Evolutionary conservation across 53 echinoderm and acorn worm genomes (phyloP), one percentile per base, ranked within the genome.

Genomic region (Mesocentrotus franciscanus): DNA sequence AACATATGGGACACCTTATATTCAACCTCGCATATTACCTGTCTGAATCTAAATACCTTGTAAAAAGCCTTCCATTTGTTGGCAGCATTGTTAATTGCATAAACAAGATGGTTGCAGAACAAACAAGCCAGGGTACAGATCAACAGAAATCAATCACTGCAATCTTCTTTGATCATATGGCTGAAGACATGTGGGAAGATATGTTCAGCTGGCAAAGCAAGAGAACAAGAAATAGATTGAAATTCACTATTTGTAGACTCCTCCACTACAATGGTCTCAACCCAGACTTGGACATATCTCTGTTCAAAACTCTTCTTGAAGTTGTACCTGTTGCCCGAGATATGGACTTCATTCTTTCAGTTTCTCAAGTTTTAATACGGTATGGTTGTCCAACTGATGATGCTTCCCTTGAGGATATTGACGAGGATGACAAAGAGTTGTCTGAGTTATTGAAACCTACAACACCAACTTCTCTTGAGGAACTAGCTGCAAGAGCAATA

Each of bases 161-260:
- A 27, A 17, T 29, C 58, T 87, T 87, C 56, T 87, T 29, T 87
- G 87, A 87, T 10, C 12, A 8, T 56, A 87, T 87, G 87, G 87
- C 58, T 26, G 56, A 58, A 1, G 58, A 4, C 12, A 87, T 87
- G 87, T 87, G 57, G 57, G 87, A 87, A 18, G 87, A 58, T 58
- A 59, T 87, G 29, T 87, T 59, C 87, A 13, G 58, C n/a, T 26
- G 58, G 58, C 87, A 87, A 87, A 87, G 87, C 87, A 87, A 87
- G 58, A 56, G 57, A 87, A 14, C 27, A 87, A 57, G 57, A 29
- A 87, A 87, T 29, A 87, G 87, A 87, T 58, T 87, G 58, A 58
- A 87, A 58, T 87, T 87, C 27, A 27, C 58, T n/a, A 87, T 87
- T 58, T 58, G 87, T 87, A 10, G 87, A 58, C 56, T 87, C 57